These are phyloP conservation scores for Elysia chlorotica DNA, from an alignment of 1,140 invertebrate species.

Conservation along the genomic window DNA sequence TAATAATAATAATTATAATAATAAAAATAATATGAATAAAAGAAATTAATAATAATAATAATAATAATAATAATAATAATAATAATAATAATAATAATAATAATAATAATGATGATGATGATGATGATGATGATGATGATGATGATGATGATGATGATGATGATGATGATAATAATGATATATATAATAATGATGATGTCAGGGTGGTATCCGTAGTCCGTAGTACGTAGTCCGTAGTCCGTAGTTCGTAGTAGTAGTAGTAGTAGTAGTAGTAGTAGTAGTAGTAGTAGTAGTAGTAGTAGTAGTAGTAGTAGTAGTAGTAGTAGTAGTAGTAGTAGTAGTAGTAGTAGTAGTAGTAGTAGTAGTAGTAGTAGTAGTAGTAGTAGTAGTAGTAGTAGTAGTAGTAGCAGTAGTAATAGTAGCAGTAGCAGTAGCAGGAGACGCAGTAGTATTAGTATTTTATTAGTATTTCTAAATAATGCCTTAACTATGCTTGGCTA, in stretches of 20 bases:
- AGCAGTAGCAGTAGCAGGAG: not conserved
- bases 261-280: constrained; percentile 24
- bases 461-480: too few relatives aligned
- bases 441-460: not conserved
- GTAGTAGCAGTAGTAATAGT: not conserved
- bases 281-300: constrained; percentile 25
- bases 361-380: constrained; percentile 26
- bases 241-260: not conserved
- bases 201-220: not conserved
- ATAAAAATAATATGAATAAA: not conserved
- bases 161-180: not conserved
- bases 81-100: not conserved
- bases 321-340: constrained; percentile 27
- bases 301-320: constrained; percentile 26
- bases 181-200: not conserved
- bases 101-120: not conserved
- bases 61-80: not conserved
- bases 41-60: not conserved
- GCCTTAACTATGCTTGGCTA: too few relatives aligned
- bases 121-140: not conserved
- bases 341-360: constrained; percentile 24
- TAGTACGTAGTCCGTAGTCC: not conserved
- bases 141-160: not conserved
- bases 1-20: constrained; percentile 30
- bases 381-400: constrained; percentile 18